Conservation (phyloP, 1,140 invertebrate genomes). For the Ladona fulva region DNA sequence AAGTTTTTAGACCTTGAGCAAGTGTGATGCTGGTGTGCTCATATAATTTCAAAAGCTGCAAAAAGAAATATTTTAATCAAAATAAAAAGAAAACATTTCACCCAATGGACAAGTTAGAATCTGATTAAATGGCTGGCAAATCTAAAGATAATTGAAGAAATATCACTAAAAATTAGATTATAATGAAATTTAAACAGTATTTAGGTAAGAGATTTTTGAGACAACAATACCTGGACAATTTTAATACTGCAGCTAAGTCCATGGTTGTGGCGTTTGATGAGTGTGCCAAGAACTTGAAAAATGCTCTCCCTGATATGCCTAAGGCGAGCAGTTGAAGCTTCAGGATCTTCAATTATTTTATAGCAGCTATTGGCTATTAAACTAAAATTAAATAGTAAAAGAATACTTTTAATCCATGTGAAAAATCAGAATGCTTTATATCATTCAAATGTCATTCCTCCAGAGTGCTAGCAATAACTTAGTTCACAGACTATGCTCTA, state of each 20-base stretch:
- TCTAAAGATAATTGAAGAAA: too few species aligned
- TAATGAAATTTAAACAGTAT: too few species aligned
- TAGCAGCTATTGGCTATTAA: constrained; percentile 60
- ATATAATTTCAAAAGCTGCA: constrained; percentile 60
- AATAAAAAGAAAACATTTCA: too few species aligned
- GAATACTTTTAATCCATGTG: too few species aligned
- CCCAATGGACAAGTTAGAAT: too few species aligned
- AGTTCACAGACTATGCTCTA: too few species aligned
- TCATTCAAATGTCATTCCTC: too few species aligned
- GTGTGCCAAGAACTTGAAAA: constrained; percentile 66
- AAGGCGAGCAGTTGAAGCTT: constrained; percentile 43
- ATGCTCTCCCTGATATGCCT: constrained; percentile 58
- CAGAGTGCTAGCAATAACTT: too few species aligned
- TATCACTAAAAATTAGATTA: too few species aligned
- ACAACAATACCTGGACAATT: constrained; percentile 48
- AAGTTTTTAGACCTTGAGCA: constrained; percentile 51
- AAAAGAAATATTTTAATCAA: constrained; percentile 25
- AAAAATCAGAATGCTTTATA: too few species aligned
- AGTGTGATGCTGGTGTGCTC: constrained; percentile 60
- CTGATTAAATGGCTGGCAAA: too few species aligned
- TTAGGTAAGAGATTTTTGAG: too few species aligned
- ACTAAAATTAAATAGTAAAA: constrained; percentile 42
- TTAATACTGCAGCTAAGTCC: constrained; percentile 53
- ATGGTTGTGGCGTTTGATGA: constrained; percentile 76
- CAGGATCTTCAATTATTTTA: constrained; percentile 59